A percentile compares a stretch with the other conserved stretches of the same genome.
phyloP scores from a whole-genome alignment of 2,113 vertebrate species.

The Ivindomyrus marchei region DNA sequence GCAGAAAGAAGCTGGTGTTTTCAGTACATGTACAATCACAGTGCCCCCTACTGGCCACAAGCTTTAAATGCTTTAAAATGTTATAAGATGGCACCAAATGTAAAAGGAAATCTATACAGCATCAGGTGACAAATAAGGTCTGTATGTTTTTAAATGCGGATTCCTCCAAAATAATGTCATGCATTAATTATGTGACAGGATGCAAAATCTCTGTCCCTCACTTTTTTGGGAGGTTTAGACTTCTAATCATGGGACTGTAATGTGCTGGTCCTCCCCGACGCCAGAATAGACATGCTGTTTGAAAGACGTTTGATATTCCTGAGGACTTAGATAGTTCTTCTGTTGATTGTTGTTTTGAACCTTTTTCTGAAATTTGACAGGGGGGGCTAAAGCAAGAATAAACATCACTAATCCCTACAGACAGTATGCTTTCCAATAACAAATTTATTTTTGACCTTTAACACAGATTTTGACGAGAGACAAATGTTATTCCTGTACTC shows the following conservation, averaged over 20 bases:
- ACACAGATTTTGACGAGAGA: not conserved
- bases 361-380: not conserved
- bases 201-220: not conserved
- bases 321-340: not conserved
- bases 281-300: not conserved
- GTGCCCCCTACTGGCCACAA: slow-evolving; percentile 13
- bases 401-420: not conserved
- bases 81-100: not conserved
- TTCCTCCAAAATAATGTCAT: not conserved
- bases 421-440: not conserved
- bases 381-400: not conserved
- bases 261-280: not conserved
- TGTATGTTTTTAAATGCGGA: not conserved
- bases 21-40: not conserved
- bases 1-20: not conserved
- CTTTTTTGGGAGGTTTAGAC: not conserved
- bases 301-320: not conserved
- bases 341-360: not conserved
- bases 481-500: not conserved
- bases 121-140: not conserved
- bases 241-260: not conserved
- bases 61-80: not conserved
- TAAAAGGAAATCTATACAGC: not conserved
- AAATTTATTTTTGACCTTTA: not conserved
- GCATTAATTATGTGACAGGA: not conserved